Percentiles rank a stretch among this genome's conserved stretches.
These are phyloP conservation scores for Ateles fusciceps DNA, from an alignment of 2,797 vertebrate genomes.

Conservation along the genomic window DNA sequence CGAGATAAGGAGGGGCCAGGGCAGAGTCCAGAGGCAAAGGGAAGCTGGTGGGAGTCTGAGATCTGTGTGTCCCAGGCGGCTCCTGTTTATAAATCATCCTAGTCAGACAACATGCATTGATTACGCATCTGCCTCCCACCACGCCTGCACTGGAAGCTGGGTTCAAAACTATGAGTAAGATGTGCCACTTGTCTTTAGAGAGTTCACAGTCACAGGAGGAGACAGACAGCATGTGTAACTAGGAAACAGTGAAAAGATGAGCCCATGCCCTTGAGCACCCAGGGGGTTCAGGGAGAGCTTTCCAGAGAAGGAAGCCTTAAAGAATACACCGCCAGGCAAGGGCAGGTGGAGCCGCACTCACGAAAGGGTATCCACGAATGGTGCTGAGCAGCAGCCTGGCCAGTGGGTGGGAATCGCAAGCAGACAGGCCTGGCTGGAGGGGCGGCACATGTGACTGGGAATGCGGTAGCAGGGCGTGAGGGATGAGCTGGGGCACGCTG, in stretches of 20 bases:
- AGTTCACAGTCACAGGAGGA: neutral
- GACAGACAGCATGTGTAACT: no score
- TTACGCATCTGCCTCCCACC: neutral
- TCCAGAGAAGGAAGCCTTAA: neutral
- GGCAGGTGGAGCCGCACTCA: neutral
- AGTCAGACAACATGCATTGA: neutral
- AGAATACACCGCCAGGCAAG: neutral
- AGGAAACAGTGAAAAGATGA: neutral
- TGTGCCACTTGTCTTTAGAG: neutral
- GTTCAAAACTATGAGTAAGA: neutral
- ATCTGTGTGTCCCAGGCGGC: accelerated
- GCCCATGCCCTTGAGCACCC: no score
- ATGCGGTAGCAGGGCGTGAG: neutral
- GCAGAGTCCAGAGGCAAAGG: neutral
- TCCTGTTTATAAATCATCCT: neutral
- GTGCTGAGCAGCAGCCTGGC: neutral
- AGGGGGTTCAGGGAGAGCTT: neutral
- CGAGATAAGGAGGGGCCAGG: neutral
- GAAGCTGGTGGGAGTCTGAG: neutral
- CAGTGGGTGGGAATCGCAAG: neutral
- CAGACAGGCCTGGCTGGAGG: neutral
- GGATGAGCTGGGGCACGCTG: neutral
- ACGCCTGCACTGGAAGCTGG: neutral
- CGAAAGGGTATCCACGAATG: neutral
- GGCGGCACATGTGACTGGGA: no score